phyloP scores from a whole-genome alignment of 37 sponge, comb jelly and placozoan genomes.

The Trichoplax adhaerens region DNA sequence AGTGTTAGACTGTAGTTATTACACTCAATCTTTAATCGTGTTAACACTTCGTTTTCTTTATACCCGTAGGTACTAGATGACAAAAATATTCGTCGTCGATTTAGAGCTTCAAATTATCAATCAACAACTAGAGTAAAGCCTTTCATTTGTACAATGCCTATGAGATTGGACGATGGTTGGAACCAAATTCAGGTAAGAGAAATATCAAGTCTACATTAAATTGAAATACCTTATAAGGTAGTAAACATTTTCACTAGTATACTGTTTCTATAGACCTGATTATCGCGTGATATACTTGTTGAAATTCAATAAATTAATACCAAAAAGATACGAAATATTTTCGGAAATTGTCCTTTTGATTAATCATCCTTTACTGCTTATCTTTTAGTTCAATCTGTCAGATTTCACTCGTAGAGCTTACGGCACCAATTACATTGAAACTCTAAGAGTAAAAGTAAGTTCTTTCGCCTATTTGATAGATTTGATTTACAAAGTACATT shows the following conservation, averaged over 20 bases:
- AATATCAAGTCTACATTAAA: not conserved
- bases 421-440: constrained; percentile 99
- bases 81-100: constrained; percentile 78
- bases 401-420: constrained; percentile 97
- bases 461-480: too few relatives aligned
- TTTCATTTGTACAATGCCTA: constrained; percentile 99
- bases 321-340: too few relatives aligned
- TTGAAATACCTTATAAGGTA: not conserved
- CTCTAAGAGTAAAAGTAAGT: constrained; percentile 69
- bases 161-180: constrained; percentile 98
- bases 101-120: constrained; percentile 97
- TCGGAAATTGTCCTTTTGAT: too few relatives aligned
- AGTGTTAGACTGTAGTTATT: too few relatives aligned
- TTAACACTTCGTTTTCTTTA: too few relatives aligned
- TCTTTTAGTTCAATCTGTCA: constrained; percentile 63
- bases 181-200: constrained; percentile 79
- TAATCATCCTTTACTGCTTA: not conserved
- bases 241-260: too few relatives aligned
- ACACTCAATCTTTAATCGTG: too few relatives aligned
- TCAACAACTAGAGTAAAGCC: constrained; percentile 93
- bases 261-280: too few relatives aligned
- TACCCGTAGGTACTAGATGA: constrained; percentile 74
- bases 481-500: too few relatives aligned
- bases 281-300: too few relatives aligned
- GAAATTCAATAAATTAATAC: too few relatives aligned